Evolutionary conservation across 2,113 vertebrate genomes (phyloP).

Genomic region (Andinoacara biseriatus): DNA sequence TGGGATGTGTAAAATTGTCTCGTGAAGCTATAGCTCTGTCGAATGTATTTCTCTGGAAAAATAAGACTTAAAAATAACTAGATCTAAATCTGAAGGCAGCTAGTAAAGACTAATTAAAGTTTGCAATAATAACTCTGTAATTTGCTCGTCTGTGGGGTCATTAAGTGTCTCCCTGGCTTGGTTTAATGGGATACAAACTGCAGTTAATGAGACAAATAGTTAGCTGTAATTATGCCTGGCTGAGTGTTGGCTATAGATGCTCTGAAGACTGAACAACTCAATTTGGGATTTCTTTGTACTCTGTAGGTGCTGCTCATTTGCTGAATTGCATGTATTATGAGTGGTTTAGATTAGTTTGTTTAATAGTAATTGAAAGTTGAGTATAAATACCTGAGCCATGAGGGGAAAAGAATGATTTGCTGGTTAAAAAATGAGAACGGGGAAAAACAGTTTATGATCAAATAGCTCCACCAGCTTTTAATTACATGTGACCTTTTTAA

Average conservation of each 20-base stretch:
- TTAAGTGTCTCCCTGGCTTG: constrained; percentile 69
- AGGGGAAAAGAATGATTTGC: neutral
- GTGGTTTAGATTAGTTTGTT: constrained; percentile 26
- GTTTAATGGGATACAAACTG: constrained; percentile 76
- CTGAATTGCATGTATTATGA: constrained; percentile 9
- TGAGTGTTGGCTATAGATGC: constrained; percentile 54
- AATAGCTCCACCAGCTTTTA: constrained; percentile 58
- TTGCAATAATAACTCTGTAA: constrained; percentile 75
- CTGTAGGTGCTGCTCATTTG: constrained; percentile 30
- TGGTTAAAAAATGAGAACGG: constrained; percentile 27
- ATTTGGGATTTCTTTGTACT: constrained; percentile 61
- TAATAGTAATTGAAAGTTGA: constrained; percentile 15
- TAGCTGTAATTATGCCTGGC: constrained; percentile 57
- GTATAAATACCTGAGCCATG: constrained; percentile 27
- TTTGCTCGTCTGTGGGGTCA: constrained; percentile 73
- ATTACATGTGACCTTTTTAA: constrained; percentile 69
- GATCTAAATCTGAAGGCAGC: constrained; percentile 61
- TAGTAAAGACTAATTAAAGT: constrained; percentile 80
- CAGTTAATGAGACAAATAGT: constrained; percentile 77
- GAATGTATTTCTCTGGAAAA: constrained; percentile 53
- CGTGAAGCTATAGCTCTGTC: constrained; percentile 25
- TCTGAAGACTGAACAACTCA: constrained; percentile 63
- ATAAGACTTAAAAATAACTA: constrained; percentile 65
- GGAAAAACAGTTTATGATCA: constrained; percentile 39
- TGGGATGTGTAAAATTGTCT: constrained; percentile 62